Percentiles rank a stretch among this genome's conserved stretches.
Evolutionary conservation across 2,113 vertebrate genomes (phyloP).

Genomic region (Murina feae): DNA sequence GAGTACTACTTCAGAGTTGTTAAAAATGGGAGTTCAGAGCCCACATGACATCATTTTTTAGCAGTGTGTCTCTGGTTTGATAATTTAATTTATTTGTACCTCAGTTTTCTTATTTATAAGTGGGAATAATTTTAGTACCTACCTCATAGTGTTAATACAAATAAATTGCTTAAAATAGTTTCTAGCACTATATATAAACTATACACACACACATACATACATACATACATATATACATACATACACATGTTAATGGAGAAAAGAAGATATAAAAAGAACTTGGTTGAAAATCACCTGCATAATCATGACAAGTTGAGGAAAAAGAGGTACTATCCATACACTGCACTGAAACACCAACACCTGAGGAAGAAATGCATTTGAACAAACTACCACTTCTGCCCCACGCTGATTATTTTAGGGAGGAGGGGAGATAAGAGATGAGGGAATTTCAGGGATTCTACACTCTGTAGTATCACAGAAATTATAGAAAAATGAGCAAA

Average conservation of each 20-base stretch:
- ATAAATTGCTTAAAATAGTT: neutral
- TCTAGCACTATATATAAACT: neutral
- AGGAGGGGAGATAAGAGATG: neutral
- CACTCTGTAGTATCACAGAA: neutral
- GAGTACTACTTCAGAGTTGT: neutral
- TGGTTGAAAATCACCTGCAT: neutral
- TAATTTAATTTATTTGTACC: neutral
- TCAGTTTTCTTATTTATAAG: neutral
- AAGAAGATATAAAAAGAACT: neutral
- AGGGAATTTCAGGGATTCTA: neutral
- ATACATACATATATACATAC: neutral
- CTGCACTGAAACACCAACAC: neutral
- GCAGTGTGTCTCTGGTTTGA: neutral
- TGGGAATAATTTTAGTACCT: neutral
- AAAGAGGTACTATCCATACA: neutral
- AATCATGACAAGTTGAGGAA: neutral
- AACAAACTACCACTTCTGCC: neutral
- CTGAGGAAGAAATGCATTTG: constrained; percentile 16
- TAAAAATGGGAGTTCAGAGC: neutral
- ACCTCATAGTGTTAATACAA: neutral
- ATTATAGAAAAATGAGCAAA: neutral
- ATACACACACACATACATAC: neutral
- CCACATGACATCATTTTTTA: neutral
- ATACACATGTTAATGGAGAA: neutral
- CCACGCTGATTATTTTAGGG: neutral